phyloP scores from a whole-genome alignment of 2,797 vertebrate species.

The Clarias laeviceps region DNA sequence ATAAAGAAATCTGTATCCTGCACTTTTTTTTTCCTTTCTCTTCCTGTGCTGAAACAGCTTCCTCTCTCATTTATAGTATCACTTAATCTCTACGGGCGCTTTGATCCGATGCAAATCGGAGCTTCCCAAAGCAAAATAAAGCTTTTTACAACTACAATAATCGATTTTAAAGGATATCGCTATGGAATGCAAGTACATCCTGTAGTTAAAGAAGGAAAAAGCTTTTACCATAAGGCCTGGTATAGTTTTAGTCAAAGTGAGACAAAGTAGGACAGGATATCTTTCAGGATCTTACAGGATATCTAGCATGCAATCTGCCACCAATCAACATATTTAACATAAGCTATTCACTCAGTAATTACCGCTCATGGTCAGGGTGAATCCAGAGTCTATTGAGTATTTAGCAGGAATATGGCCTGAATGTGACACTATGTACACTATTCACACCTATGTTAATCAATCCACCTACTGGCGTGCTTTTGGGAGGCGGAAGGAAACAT shows the following conservation, averaged over 20 bases:
- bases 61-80: constrained; percentile 46
- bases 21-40: constrained; percentile 23
- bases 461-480: background rate
- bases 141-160: constrained; percentile 21
- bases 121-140: constrained; percentile 23
- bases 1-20: constrained; percentile 53
- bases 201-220: background rate
- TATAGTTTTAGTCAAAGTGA: background rate
- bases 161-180: constrained; percentile 16
- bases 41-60: constrained; percentile 29
- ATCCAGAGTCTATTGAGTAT: background rate
- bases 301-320: background rate
- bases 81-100: constrained; percentile 53
- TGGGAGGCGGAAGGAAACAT: too few relatives aligned
- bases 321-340: background rate
- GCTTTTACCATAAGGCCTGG: background rate
- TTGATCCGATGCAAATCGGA: constrained; percentile 16
- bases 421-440: background rate
- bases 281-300: too few relatives aligned
- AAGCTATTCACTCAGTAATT: background rate
- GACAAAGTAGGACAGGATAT: background rate
- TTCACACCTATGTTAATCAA: background rate
- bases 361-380: background rate
- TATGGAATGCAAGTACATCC: constrained; percentile 1
- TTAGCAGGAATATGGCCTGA: background rate